Base-by-base conservation (phyloP, 2,888 invertebrate species). In the Drosophila peninsularis region DNA sequence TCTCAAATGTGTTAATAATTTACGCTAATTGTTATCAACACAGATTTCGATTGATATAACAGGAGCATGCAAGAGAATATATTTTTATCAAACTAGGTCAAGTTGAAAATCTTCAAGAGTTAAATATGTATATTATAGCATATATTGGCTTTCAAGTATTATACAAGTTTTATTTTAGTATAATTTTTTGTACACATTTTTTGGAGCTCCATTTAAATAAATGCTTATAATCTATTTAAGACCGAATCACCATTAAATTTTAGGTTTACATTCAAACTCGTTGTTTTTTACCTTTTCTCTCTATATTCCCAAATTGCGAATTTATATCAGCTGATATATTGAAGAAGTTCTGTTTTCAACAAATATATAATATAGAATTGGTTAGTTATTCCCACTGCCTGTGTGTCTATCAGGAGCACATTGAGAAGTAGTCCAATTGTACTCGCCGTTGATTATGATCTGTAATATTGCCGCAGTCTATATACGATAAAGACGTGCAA, bases 1-100 rank as follows among this genome's bases (percentile, higher is more conserved):
- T 50, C 36, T 19, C 60, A 62, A 73, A 62, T 68, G 64, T 75
- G 61, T 49, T 50, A 75, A 67, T 62, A 39, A 67, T 75, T 71
- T 56, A 42, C 45, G 34, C 24, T 71, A 71, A 75, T 67, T 64
- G 55, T 45, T 61, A 49, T 49, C 37, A 57, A 44, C 57, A 50
- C 41, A 30, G 21, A 17, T 32, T 5, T 62, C 10, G 52, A 52
- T 50, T 37, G 45, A 54, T 37, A 37, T 11, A 53, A 41, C 10
- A 44, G 21, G 42, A 17, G 24, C 27, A 27, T 27, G 36, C 24
- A 17, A 11, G 24, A 14, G 17, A 39, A 14, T 54, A 27, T 32
- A 50, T 36, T 53, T 45, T 39, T 19, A 7, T 5, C 7, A 27
- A 73, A 45, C 14, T 63, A 45, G 68, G 68, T 57, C 74, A 68